Evolutionary conservation across 2,113 vertebrate species (phyloP), one percentile per base, ranked within the genome.

Genomic region (Indicator maculatus): DNA sequence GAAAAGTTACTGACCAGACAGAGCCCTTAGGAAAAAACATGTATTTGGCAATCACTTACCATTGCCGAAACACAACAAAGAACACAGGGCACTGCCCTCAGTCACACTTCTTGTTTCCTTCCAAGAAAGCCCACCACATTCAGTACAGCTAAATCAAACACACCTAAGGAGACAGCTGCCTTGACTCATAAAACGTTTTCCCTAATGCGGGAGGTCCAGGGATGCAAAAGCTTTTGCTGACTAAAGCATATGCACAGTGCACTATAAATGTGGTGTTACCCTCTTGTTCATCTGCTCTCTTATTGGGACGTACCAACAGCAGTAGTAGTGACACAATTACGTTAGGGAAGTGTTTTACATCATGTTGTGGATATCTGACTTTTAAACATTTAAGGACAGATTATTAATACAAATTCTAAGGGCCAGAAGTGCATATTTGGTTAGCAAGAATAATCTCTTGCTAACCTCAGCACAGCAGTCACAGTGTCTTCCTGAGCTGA

Each of bases 301-400:
- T n/a, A 60, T 5, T 9, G 8, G 60, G 36, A 52, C 15, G 30
- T 18, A 65, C 27, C 13, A 50, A 74, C 19, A 41, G 61, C 39
- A 75, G 39, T 0, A 69, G 8, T 2, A 80, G 36, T 6, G 16
- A 83, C 26, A 26, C 27, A 31, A 19, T 31, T 24, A 53, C 7
- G 18, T 33, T 18, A 77, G 30, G 30, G 20, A 80, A 86, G 16
- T 2, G 12, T 11, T 3, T 67, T n/a, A 50, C 6, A 8, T 20
- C 60, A 38, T 3, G 0, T 58, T 53, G 21, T 2, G 8, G 12
- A 39, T 11, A 53, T 17, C 0, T 0, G 1, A 33, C 33, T 50
- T 64, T 18, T 39, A 52, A 50, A 70, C 72, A 36, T 69, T 66
- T 59, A 75, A 75, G 70, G 30, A 8, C 20, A 61, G 63, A 76